Percentiles rank a stretch among this genome's conserved stretches.
Evolutionary conservation across 35 echinoderm and acorn worm genomes (phyloP).

Genomic region (Strongylocentrotus purpuratus): DNA sequence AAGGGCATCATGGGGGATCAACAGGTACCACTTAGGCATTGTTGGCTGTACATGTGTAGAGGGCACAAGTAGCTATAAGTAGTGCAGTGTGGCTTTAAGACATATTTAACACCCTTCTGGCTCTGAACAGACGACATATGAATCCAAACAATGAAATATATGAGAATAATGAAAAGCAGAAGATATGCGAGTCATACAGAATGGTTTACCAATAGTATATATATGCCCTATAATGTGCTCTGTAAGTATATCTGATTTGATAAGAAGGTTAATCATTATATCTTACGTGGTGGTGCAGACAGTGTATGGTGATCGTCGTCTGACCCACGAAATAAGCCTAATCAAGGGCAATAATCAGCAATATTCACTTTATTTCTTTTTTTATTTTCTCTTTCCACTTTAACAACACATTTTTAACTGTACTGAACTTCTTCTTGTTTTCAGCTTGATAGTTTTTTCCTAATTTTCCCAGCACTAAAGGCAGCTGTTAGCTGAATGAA

Average conservation of each 20-base stretch:
- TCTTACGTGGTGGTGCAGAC: background rate
- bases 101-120: too few species aligned
- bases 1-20: too few species aligned
- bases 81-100: too few species aligned
- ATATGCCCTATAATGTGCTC: background rate
- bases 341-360: background rate
- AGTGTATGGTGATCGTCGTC: background rate
- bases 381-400: background rate
- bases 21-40: too few species aligned
- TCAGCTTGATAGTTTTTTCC: background rate
- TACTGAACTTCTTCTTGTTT: background rate
- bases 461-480: too few species aligned
- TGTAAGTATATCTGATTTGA: background rate
- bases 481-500: too few species aligned
- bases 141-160: too few species aligned
- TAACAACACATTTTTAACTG: too few species aligned
- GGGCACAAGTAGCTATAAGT: too few species aligned
- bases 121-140: too few species aligned
- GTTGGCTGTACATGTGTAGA: too few species aligned
- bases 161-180: background rate
- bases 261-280: background rate
- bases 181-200: background rate
- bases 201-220: background rate
- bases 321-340: background rate
- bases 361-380: background rate